Evolutionary conservation across 2,888 invertebrate genomes (phyloP), one percentile per base, ranked within the genome.

Genomic region (Orthosia gracilis): DNA sequence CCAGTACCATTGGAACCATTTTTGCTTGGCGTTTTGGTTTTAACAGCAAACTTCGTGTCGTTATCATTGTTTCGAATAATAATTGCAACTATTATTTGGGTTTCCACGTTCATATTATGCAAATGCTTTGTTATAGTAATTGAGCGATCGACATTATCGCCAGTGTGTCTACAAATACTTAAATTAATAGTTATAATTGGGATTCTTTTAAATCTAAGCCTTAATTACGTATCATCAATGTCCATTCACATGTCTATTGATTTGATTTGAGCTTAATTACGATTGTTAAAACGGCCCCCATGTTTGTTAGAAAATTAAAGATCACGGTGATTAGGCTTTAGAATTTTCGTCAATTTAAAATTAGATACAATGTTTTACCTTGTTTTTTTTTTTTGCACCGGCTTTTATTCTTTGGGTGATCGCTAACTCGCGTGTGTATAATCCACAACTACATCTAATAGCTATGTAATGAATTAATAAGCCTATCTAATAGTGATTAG

Each of bases 101-200:
- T 74, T 70, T 82, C 26, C 55, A 83, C 76, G 59, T 64, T 69
- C 45, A 21, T 73, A 72, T 69, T 78, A 76, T 80, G 83, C 68
- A 82, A 82, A 82, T 76, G 69, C 64, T 78, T 78, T 76, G 70
- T 61, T 76, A 71, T 21, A 71, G 45, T 83, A 77, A 82, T 83
- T 80, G 80, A 73, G 69, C 68, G 65, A 77, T 71, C 76, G 31
- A 65, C 21, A 61, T 67, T 64, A 69, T 63, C 26, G 50, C 15
- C 31, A 68, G 55, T 69, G 26, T 49, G 69, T 55, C 31, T 55
- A 58, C 62, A 64, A 69, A 67, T 5, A 15, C 31, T 61, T 52
- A n/a, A 52, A 66, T 66, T 64, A 64, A n/a, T 63, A 26, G 1
- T 69, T 63, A 69, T 79, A 67, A 75, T 76, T 83, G 69, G 83